A percentile compares a stretch with the other conserved stretches of the same genome.
These are phyloP conservation scores for Eumacrocentrus americanus DNA, from an alignment of 2,888 invertebrate species.

Conservation along the genomic window DNA sequence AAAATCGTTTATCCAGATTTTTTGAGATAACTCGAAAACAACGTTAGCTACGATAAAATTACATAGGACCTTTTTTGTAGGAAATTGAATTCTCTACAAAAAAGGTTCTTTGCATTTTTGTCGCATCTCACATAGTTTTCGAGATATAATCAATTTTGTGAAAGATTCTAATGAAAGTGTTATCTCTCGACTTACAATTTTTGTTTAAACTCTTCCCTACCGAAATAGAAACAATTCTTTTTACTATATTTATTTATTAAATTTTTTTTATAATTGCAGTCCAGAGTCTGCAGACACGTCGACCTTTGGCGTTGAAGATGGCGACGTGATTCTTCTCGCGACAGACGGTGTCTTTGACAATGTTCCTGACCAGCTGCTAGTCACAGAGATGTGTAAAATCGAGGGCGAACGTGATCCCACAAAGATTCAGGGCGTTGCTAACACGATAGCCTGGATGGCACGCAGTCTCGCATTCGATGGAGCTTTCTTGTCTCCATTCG, in stretches of 20 bases:
- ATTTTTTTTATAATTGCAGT: constrained; percentile 64
- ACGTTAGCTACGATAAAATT: no score
- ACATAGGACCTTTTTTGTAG: no score
- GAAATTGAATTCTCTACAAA: no score
- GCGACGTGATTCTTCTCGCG: constrained; percentile 92
- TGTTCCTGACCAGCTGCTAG: constrained; percentile 87
- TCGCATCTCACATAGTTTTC: no score
- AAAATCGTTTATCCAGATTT: no score
- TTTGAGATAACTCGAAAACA: no score
- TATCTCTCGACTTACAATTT: no score
- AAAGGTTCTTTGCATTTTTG: no score
- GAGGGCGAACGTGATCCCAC: constrained; percentile 76
- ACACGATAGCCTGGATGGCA: constrained; percentile 95
- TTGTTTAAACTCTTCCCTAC: no score
- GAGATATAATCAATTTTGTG: no score
- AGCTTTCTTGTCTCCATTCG: constrained; percentile 95
- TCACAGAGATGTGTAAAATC: constrained; percentile 80
- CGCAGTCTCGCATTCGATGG: constrained; percentile 92
- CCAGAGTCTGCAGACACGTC: constrained; percentile 91
- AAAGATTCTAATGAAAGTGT: no score
- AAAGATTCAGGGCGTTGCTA: constrained; percentile 87
- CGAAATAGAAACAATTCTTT: no score
- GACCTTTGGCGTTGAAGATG: constrained; percentile 87
- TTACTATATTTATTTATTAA: constrained; percentile 1
- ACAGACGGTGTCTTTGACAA: constrained; percentile 99